Percentiles rank a stretch among this genome's conserved stretches.
Evolutionary conservation across 2,888 invertebrate species (phyloP).

Genomic region (Leucophenga montana): DNA sequence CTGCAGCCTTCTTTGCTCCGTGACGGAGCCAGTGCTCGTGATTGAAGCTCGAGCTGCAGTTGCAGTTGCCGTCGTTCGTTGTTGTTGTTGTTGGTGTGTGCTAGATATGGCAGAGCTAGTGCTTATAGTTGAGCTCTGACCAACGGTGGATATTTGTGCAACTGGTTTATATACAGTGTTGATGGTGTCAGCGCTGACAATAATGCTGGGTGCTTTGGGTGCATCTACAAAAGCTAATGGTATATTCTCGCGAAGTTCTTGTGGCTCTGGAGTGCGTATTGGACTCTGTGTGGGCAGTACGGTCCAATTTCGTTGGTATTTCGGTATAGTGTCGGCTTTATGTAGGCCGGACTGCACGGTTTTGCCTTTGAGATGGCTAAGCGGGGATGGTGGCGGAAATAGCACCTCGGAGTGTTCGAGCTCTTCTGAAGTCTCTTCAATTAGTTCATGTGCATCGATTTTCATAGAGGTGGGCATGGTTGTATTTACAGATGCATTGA

Average conservation of each 20-base stretch:
- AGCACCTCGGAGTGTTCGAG: constrained; percentile 67
- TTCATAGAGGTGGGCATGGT: constrained; percentile 40
- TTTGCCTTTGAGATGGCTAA: constrained; percentile 68
- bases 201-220: constrained; percentile 52
- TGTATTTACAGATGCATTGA: constrained; percentile 25
- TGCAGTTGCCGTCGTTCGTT: constrained; percentile 42
- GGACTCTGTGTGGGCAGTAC: constrained; percentile 76
- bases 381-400: constrained; percentile 71
- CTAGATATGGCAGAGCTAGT: constrained; percentile 29
- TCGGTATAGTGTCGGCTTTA: constrained; percentile 78
- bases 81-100: constrained; percentile 38
- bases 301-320: constrained; percentile 79
- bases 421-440: constrained; percentile 69
- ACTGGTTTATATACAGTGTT: constrained; percentile 61
- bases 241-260: constrained; percentile 74
- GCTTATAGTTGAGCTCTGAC: constrained; percentile 24
- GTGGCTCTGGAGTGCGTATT: constrained; percentile 76
- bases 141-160: constrained; percentile 46
- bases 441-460: constrained; percentile 59
- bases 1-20: constrained; percentile 48
- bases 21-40: constrained; percentile 29
- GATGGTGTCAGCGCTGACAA: constrained; percentile 30
- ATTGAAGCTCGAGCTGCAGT: constrained; percentile 48
- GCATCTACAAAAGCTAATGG: constrained; percentile 73
- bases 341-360: constrained; percentile 76